These are phyloP conservation scores for Horisme vitalbata DNA, from an alignment of 2,888 invertebrate species.

Conservation along the genomic window DNA sequence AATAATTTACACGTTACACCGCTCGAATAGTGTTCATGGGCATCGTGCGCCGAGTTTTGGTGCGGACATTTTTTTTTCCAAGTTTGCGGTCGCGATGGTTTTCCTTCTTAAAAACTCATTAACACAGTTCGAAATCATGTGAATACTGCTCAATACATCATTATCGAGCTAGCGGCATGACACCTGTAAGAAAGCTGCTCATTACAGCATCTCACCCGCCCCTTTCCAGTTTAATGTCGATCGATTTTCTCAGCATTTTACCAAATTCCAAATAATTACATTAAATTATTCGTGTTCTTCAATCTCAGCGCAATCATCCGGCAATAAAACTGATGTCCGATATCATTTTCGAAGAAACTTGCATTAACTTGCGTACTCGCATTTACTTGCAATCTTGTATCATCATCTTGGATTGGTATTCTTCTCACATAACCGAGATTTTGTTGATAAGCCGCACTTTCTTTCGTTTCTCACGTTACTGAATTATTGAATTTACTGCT, in stretches of 20 bases:
- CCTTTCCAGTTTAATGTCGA: slow-evolving; percentile 54
- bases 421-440: slow-evolving; percentile 12
- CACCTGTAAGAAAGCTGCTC: slow-evolving; percentile 23
- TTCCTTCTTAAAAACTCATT: slow-evolving; percentile 9
- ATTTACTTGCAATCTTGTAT: slow-evolving; percentile 6
- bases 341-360: slow-evolving; percentile 55
- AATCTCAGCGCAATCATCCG: slow-evolving; percentile 48
- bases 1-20: no score
- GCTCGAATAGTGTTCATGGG: no score
- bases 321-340: slow-evolving; percentile 56
- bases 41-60: no score
- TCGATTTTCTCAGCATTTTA: slow-evolving; percentile 42
- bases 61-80: no score
- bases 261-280: slow-evolving; percentile 58
- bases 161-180: slow-evolving; percentile 16
- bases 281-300: slow-evolving; percentile 51
- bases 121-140: slow-evolving; percentile 12
- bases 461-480: slow-evolving; percentile 17
- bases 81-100: no score
- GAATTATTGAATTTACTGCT: slow-evolving; percentile 3
- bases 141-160: slow-evolving; percentile 18
- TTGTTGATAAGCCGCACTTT: neutral
- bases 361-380: slow-evolving; percentile 33
- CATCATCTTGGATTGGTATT: slow-evolving; percentile 30
- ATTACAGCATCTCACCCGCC: slow-evolving; percentile 28